Base-by-base conservation (phyloP, 1,140 invertebrate genomes). In the Drosophila eugracilis region DNA sequence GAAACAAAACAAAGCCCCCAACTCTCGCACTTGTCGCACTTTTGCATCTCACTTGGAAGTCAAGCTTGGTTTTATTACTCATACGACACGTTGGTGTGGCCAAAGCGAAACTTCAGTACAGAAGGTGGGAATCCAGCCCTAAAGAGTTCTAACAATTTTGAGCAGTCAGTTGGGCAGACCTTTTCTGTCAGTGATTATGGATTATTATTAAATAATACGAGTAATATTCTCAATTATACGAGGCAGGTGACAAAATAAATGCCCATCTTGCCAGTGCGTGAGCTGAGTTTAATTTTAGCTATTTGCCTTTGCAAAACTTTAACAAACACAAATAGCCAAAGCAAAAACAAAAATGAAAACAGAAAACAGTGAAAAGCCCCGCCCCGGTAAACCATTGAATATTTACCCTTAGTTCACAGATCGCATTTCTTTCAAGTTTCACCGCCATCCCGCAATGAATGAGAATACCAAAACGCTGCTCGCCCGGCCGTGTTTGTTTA, bases 191-290 rank as follows among this genome's bases (percentile, higher is more conserved):
- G 14, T 22, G 81, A 84, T 84, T 84, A 86, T 73, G 47, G 41
- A 57, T 49, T 49, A 85, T 84, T 85, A 80, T 80, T 72, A 67
- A 60, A 57, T 84, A 84, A 84, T 84, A 26, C 60, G 57, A 21
- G 63, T 69, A 69, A 67, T 69, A 67, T 67, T 67, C 62, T 52
- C 65, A 66, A 63, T 65, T 84, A 62, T 21, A 24, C 52, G 44
- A 73, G 69, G 47, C 77, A 85, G 77, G 80, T 85, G 80, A 85
- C 80, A 85, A 80, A 85, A 86, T 85, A 85, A 85, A 86, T 86
- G 81, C 76, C 80, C 72, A 60, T 59, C 71, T 72, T 73, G 42
- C 39, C 55, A 45, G 45, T 86, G 73, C 73, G 78, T 80, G 76
- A 76, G 78, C 5, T 37, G 48, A 17, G 67, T 86, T 86, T 78